phyloP scores from a whole-genome alignment of 2,113 vertebrate genomes.

The Dromas ardeola region DNA sequence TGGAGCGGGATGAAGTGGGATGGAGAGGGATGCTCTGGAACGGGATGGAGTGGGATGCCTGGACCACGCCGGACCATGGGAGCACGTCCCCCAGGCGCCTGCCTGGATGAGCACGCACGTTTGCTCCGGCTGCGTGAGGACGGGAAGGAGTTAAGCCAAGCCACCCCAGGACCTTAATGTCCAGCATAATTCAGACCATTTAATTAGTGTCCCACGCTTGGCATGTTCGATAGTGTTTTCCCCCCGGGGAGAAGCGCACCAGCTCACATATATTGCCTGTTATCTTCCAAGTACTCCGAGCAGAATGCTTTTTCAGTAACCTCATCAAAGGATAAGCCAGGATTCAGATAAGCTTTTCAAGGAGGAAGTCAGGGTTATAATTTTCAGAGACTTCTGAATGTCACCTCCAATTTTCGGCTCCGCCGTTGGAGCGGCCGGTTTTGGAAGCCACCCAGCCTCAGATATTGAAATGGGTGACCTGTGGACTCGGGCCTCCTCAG shows the following conservation, averaged over 20 bases:
- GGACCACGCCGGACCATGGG: rapidly evolving
- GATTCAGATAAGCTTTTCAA: conserved; percentile 85
- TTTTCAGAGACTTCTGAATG: conserved; percentile 86
- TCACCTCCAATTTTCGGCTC: conserved; percentile 83
- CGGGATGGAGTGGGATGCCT: background rate
- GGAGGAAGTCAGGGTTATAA: conserved; percentile 82
- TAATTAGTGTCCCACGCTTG: conserved; percentile 63
- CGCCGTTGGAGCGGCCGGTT: conserved; percentile 69
- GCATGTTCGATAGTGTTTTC: conserved; percentile 40
- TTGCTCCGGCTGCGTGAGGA: background rate
- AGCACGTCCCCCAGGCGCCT: rapidly evolving
- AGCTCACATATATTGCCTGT: conserved; percentile 66
- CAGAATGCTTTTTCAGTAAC: conserved; percentile 78
- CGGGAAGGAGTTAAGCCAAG: background rate
- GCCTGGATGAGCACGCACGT: rapidly evolving
- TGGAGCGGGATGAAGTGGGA: rapidly evolving
- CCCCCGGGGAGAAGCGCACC: conserved; percentile 46
- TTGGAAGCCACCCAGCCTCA: conserved; percentile 71
- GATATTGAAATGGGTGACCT: conserved; percentile 82
- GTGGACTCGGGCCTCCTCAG: conserved; percentile 58
- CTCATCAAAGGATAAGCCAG: conserved; percentile 82
- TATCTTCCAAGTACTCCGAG: conserved; percentile 73
- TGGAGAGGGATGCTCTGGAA: background rate
- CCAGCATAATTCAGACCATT: conserved; percentile 7
- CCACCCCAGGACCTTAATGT: background rate